Evolutionary conservation across 2,113 vertebrate genomes (phyloP).

Genomic region (Poicephalus gulielmi): DNA sequence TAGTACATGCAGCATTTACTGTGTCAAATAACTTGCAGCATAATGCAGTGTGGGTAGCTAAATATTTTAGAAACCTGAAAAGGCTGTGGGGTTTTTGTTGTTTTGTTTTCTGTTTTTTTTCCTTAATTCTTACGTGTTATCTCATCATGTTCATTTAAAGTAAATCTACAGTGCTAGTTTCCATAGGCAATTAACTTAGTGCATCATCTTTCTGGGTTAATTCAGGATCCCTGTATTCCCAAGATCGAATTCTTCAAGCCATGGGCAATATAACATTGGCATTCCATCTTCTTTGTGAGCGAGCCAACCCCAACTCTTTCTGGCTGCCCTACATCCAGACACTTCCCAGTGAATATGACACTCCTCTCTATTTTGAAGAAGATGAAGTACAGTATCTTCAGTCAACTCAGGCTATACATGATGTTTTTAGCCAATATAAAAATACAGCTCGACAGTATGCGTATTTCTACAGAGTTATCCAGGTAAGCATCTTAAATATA

Average conservation of each 20-base stretch:
- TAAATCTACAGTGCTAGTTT: not conserved
- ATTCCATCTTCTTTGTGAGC: constrained; percentile 93
- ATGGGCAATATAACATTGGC: constrained; percentile 98
- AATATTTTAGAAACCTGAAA: not conserved
- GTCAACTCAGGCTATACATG: constrained; percentile 92
- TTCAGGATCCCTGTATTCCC: constrained; percentile 89
- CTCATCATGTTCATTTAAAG: not conserved
- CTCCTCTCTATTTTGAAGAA: constrained; percentile 93
- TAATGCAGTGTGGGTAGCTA: not conserved
- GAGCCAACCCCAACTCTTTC: constrained; percentile 84
- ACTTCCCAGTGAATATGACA: constrained; percentile 91
- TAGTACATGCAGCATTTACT: not conserved
- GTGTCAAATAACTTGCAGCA: not conserved
- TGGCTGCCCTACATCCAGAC: constrained; percentile 97
- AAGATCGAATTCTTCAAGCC: constrained; percentile 96
- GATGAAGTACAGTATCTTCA: constrained; percentile 91
- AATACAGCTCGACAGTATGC: constrained; percentile 97
- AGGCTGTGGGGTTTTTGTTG: not conserved
- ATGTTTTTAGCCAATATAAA: constrained; percentile 96
- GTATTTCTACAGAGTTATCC: constrained; percentile 97
- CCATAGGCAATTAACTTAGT: not conserved
- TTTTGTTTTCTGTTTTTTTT: not conserved
- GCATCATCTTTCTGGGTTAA: constrained; percentile 43
- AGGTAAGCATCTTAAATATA: constrained; percentile 76
- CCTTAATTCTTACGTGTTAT: not conserved